phyloP scores from a whole-genome alignment of 2,888 invertebrate species.

The Latrodectus elegans region DNA sequence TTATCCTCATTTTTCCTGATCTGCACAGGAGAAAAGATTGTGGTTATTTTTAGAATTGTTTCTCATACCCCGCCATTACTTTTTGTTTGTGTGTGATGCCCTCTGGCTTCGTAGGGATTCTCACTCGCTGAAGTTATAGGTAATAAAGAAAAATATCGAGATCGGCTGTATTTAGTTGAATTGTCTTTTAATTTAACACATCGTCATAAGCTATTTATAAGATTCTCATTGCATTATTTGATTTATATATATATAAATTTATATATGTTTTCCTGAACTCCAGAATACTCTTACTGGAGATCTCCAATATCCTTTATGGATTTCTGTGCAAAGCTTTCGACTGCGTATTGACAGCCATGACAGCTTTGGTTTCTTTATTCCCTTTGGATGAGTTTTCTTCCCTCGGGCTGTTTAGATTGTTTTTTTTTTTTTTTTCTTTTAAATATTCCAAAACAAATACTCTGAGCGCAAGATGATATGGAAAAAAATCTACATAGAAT shows the following conservation, averaged over 20 bases:
- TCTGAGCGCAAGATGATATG: too few species aligned
- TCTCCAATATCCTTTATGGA: background rate
- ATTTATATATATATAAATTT: too few species aligned
- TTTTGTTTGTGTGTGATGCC: conserved; percentile 54
- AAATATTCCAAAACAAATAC: too few species aligned
- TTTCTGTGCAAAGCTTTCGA: conserved; percentile 29
- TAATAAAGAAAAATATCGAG: conserved; percentile 24
- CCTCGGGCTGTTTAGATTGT: conserved; percentile 32
- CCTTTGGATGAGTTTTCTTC: conserved; percentile 17
- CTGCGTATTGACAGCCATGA: conserved; percentile 69
- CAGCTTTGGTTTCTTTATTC: conserved; percentile 55
- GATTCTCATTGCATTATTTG: too few species aligned
- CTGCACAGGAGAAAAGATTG: conserved; percentile 12
- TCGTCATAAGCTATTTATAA: too few species aligned
- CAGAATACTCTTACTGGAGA: too few species aligned
- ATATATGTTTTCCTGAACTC: background rate
- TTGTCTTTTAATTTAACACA: too few species aligned
- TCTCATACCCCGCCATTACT: conserved; percentile 44
- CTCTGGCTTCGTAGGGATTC: conserved; percentile 44
- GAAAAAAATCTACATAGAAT: background rate
- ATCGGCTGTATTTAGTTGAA: too few species aligned
- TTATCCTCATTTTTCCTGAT: background rate
- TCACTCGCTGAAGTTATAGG: conserved; percentile 32
- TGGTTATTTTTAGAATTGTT: conserved; percentile 57
- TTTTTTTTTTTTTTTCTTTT: background rate